Evolutionary conservation across 37 sponge, comb jelly and placozoan species (phyloP), one percentile per base, ranked within the genome.

Genomic region (Axinella damicornis): DNA sequence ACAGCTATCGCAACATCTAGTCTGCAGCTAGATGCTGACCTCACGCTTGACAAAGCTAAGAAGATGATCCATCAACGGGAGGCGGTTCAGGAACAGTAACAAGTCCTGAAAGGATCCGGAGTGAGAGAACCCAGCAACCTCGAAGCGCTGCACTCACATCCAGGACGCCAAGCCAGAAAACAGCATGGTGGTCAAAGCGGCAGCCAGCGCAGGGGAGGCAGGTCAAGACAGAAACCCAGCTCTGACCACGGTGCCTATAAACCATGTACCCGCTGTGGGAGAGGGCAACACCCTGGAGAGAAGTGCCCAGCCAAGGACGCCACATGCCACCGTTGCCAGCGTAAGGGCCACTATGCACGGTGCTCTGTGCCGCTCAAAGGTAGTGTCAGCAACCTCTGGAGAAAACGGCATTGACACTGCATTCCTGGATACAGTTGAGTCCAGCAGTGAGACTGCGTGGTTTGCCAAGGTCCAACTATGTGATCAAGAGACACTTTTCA

Each of bases 231-330:
- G n/a, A n/a, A n/a, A n/a, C n/a, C n/a, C n/a, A n/a, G n/a, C n/a
- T n/a, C n/a, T n/a, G n/a, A n/a, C n/a, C n/a, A n/a, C n/a, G n/a
- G n/a, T n/a, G n/a, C n/a, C n/a, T n/a, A n/a, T n/a, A n/a, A n/a
- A n/a, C n/a, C n/a, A 56, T 84, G 84, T 46, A 53, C 9, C 20
- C 55, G 84, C 30, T 84, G 84, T 74, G 84, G 75, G 21, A 53
- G 20, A 46, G 75, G 65, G 24, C 54, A 35, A 22, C 84, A 73
- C 46, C 35, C 65, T 15, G 27, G 76, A n/a, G 18, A 83, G 30
- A 14, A 25, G 25, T 83, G 83, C 30, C 83, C 83, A 31, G 83
- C 74, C 52, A 73, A 46, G 60, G 83, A 83, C 28, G 74, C 74
- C 5, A 28, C 30, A 25, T 83, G 83, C 64, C 64, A 61, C 65